Base-by-base conservation (phyloP, 1,140 invertebrate species). In the Drosophila simulans region DNA sequence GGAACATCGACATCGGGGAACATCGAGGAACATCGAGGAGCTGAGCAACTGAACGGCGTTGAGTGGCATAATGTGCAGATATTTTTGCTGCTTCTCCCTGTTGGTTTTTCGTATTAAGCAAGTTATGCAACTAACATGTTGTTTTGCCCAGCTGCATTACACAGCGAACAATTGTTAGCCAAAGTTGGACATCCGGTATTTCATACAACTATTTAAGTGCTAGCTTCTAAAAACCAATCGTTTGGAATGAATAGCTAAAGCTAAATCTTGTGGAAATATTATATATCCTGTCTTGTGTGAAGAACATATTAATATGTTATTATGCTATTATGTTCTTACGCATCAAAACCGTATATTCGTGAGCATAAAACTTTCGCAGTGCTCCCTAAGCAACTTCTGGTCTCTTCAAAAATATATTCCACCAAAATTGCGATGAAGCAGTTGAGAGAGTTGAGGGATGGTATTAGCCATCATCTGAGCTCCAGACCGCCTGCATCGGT, bases 51-150 rank as follows among this genome's bases (percentile, higher is more conserved):
- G 40, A 57, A 31, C 54, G 56, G 45, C 52, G 63, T 66, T 76
- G 73, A 77, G 63, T 77, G 73, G 72, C 63, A 76, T 75, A 75
- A 75, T 75, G 72, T 66, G 48, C 35, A 69, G 56, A 69, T 77
- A 86, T 52, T 58, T 66, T 68, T 46, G 20, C 35, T 54, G 3
- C 35, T 57, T 66, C 35, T 58, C 17, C 65, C 57, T 65, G 62
- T 69, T 76, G 25, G 51, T 27, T 54, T 45, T 54, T 54, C 46
- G 37, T 40, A 60, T 73, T 56, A 55, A 74, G 43, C 10, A 55
- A 74, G 58, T 74, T 74, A 74, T 64, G 71, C 52, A 54, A 55
- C 58, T 31, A 51, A 55, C 43, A 74, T 74, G 71, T 70, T 74
- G 34, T 74, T 74, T 58, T 42, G 43, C 25, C n/a, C 15, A 49